Base-by-base conservation (phyloP, 1,140 invertebrate genomes). In the Ceratitis capitata region DNA sequence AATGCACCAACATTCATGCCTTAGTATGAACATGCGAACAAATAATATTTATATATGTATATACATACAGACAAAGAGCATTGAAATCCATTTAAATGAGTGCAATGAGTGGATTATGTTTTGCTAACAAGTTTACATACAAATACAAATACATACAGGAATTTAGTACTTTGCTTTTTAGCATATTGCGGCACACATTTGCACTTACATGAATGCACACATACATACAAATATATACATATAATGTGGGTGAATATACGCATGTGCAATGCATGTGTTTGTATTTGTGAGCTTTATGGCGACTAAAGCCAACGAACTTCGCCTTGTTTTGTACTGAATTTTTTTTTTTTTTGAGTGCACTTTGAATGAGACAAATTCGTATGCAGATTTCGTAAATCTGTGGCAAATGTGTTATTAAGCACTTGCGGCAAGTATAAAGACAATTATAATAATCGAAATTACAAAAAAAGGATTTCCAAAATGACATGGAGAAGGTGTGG, bases 21-120 rank as follows among this genome's bases (percentile, higher is more conserved):
- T 26, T 14, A 2, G 39, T 39, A 26, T n/a, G 2, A 14, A 19
- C n/a, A 26, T 78, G 19, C 45, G 39, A 45, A n/a, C n/a, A 47
- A 2, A 32, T 32, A n/a, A n/a, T n/a, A n/a, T n/a, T n/a, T n/a
- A n/a, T n/a, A 16, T 53, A 61, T 26, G 56, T 7, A 19, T 4
- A 45, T 32, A 39, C 32, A 69, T 39, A 19, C 14, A 35, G 16
- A 69, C 35, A 6, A 35, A 69, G 39, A 69, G 16, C 32, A 69
- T 3, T 69, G 61, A 35, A 69, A 78, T 1, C 69, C 23, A 78
- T 78, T 78, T 78, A 39, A 45, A 45, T 26, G 39, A n/a, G 6
- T 78, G 69, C 69, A 78, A 45, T 45, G 69, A 26, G 69, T 78
- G 69, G 69, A 42, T 78, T 78, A 78, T 78, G 69, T 23, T n/a